phyloP scores from a whole-genome alignment of 1,140 invertebrate species.

The Octopus bimaculoides region DNA sequence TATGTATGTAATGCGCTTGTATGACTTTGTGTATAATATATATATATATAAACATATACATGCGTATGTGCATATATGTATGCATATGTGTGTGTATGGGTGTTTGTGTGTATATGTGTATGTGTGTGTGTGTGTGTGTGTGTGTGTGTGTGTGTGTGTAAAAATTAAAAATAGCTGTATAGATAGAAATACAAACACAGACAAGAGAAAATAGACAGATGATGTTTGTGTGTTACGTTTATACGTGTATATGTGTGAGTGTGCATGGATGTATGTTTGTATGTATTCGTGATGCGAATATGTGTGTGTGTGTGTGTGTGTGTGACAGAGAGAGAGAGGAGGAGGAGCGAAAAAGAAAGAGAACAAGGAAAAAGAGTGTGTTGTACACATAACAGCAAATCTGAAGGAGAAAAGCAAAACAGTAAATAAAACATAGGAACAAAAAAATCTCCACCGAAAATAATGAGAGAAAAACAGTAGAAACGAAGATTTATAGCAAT shows the following conservation, averaged over 20 bases:
- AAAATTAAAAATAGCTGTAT: background rate
- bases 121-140: background rate
- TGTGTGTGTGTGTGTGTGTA: background rate
- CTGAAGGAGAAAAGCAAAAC: too few relatives aligned
- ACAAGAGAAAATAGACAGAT: too few relatives aligned
- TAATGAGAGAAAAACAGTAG: too few relatives aligned
- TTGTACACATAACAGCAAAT: background rate
- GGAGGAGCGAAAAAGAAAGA: background rate
- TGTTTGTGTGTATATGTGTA: background rate
- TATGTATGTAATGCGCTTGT: background rate
- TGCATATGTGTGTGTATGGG: background rate
- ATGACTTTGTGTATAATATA: background rate
- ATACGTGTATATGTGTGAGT: background rate
- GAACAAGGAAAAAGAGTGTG: background rate
- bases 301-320: background rate
- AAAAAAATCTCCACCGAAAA: too few relatives aligned
- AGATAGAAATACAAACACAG: background rate
- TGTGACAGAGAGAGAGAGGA: background rate
- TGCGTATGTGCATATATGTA: background rate
- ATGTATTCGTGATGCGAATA: background rate
- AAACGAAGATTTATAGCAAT: too few relatives aligned
- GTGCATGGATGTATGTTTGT: background rate
- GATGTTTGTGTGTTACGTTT: background rate
- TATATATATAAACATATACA: background rate
- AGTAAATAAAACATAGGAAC: too few relatives aligned